Percentiles rank a stretch among this genome's conserved stretches.
These are phyloP conservation scores for Macropus fuliginosus DNA, from an alignment of 2,797 vertebrate genomes.

Conservation along the genomic window DNA sequence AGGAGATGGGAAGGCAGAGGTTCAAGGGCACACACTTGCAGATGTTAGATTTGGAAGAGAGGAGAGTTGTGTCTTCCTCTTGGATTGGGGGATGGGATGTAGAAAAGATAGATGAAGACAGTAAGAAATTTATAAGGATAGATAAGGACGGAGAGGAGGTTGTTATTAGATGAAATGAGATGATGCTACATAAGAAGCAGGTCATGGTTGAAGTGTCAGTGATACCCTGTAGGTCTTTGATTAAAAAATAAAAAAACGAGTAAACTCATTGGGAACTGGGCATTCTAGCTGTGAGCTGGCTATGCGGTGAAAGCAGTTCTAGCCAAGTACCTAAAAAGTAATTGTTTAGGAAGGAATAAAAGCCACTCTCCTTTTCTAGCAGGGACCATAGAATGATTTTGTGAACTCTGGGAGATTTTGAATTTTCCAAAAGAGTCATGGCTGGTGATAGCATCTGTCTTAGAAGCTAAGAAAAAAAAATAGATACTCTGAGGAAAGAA, in stretches of 20 bases:
- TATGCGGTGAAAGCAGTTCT: background rate
- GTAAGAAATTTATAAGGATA: background rate
- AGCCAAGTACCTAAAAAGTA: background rate
- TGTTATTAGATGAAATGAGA: background rate
- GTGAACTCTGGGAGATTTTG: background rate
- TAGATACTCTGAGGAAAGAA: background rate
- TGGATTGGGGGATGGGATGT: background rate
- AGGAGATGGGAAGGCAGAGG: background rate
- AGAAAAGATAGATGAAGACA: background rate
- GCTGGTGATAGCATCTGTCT: background rate
- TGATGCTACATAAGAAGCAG: background rate
- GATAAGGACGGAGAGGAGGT: background rate
- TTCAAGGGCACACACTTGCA: background rate
- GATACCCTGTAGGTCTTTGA: background rate
- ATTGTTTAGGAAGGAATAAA: background rate
- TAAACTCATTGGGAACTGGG: background rate
- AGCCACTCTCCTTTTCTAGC: background rate
- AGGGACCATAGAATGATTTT: background rate
- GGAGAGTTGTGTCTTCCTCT: background rate
- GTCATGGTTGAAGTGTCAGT: background rate
- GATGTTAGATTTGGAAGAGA: background rate
- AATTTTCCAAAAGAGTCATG: background rate
- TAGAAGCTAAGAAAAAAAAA: background rate
- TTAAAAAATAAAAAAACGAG: background rate
- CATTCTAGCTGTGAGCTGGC: background rate